Base-by-base conservation (phyloP, 2,113 vertebrate species). In the Megaleporinus macrocephalus region DNA sequence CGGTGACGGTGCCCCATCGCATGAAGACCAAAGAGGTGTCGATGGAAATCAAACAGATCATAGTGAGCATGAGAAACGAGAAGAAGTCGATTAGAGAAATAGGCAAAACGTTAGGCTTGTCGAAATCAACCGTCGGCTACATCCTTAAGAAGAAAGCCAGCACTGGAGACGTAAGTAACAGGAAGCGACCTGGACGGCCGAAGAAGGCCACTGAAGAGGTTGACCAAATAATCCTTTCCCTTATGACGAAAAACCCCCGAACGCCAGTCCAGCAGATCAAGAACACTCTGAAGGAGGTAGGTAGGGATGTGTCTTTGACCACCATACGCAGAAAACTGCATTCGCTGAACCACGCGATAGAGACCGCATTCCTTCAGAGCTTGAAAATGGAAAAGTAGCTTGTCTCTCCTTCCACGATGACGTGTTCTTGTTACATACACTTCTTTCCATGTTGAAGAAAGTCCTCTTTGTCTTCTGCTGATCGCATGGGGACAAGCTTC, bases 251-350 rank as follows among this genome's bases (percentile, higher is more conserved):
- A 24, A 75, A 75, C 13, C 73, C 73, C 6, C 73, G 18, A 57
- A 57, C 53, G 0, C 27, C 73, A 30, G 30, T 75, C 22, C 51
- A 30, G 20, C 73, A 75, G 53, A 57, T 75, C 53, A 20, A 29
- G 30, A 57, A 61, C 20, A 36, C 30, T 29, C 53, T 75, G 53
- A 33, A 24, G 18, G 73, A 59, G 53, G 53, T 29, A 16, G 73
- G 73, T 0, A 33, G 53, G 53, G 73, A 75, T 0, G 20, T 75
- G 20, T 75, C 73, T 3, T 9, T 18, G 12, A 59, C 53, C 20
- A 75, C 73, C 73, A 75, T 75, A 18, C 73, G 73, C 0, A 30
- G 73, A 57, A 75, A 75, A 41, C 73, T 75, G 53, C 27, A 75
- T 53, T 15, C 53, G 53, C 53, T 75, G 10, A 75, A 75, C 29